Conservation (phyloP, 2,888 invertebrate genomes). For the Elmis aenea region DNA sequence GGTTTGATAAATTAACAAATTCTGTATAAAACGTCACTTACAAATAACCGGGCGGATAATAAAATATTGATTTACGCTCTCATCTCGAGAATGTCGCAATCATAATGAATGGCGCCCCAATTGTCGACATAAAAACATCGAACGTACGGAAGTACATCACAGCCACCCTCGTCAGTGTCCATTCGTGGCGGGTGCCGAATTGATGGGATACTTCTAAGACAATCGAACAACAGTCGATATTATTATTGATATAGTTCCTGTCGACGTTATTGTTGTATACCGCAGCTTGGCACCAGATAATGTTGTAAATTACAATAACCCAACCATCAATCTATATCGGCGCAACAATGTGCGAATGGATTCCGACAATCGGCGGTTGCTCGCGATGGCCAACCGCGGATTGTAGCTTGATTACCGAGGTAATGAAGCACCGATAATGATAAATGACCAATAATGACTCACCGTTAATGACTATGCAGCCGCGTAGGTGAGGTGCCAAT, state of each 20-base stretch:
- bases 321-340: slow-evolving; percentile 39
- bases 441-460: slow-evolving; percentile 42
- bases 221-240: slow-evolving; percentile 35
- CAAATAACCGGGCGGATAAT: slow-evolving; percentile 36
- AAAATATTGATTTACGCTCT: slow-evolving; percentile 41
- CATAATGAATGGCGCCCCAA: slow-evolving; percentile 29
- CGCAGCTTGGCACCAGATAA: slow-evolving; percentile 11
- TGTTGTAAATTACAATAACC: slow-evolving; percentile 21
- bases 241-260: slow-evolving; percentile 27
- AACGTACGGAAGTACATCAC: slow-evolving; percentile 25
- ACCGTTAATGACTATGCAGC: slow-evolving; percentile 37
- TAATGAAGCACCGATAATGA: slow-evolving; percentile 42
- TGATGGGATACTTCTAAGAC: slow-evolving; percentile 39
- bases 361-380: slow-evolving; percentile 23
- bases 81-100: slow-evolving; percentile 34
- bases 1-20: slow-evolving; percentile 36
- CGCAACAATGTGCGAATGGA: slow-evolving; percentile 40
- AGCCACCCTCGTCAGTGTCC: slow-evolving; percentile 33
- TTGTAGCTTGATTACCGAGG: slow-evolving; percentile 38
- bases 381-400: slow-evolving; percentile 27
- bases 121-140: slow-evolving; percentile 33
- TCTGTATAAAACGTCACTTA: slow-evolving; percentile 38
- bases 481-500: slow-evolving; percentile 35
- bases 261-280: slow-evolving; percentile 11
- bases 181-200: slow-evolving; percentile 35